Evolutionary conservation across 2,888 invertebrate species (phyloP).

Genomic region (Limenitis arthemis): DNA sequence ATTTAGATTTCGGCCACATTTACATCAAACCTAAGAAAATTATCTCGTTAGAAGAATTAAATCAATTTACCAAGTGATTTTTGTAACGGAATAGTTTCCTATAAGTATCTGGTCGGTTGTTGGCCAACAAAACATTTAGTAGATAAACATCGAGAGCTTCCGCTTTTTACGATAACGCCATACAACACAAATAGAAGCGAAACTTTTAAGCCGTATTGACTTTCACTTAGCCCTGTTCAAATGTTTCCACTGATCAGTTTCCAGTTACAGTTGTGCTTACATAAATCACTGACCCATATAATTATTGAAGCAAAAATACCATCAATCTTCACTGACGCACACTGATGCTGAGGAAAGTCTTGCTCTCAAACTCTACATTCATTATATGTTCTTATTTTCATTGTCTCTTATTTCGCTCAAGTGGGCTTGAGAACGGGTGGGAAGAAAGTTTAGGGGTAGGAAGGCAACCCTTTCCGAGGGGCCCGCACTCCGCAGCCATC

Average conservation of each 20-base stretch:
- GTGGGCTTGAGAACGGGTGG: slow-evolving; percentile 10
- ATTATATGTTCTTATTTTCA: slow-evolving; percentile 27
- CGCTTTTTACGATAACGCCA: slow-evolving; percentile 13
- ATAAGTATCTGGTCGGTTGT: not conserved
- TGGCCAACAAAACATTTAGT: slow-evolving; percentile 1
- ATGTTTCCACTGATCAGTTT: slow-evolving; percentile 41
- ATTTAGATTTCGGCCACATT: no score
- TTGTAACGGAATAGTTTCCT: not conserved
- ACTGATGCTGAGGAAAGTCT: not conserved
- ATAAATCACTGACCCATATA: slow-evolving; percentile 6
- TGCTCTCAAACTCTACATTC: not conserved
- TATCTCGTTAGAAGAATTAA: no score
- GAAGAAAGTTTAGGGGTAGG: slow-evolving; percentile 22
- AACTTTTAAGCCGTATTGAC: slow-evolving; percentile 53
- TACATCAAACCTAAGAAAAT: no score
- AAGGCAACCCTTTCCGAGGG: slow-evolving; percentile 52
- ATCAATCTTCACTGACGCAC: not conserved
- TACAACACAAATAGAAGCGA: slow-evolving; percentile 30
- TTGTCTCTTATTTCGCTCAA: slow-evolving; percentile 31
- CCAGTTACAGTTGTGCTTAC: slow-evolving; percentile 28
- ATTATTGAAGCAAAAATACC: not conserved
- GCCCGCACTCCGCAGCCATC: slow-evolving; percentile 42
- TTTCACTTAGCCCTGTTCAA: slow-evolving; percentile 53
- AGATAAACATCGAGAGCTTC: slow-evolving; percentile 32
- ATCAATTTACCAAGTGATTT: no score